phyloP scores from a whole-genome alignment of 2,888 invertebrate genomes.

The Habrosyne pyritoides region DNA sequence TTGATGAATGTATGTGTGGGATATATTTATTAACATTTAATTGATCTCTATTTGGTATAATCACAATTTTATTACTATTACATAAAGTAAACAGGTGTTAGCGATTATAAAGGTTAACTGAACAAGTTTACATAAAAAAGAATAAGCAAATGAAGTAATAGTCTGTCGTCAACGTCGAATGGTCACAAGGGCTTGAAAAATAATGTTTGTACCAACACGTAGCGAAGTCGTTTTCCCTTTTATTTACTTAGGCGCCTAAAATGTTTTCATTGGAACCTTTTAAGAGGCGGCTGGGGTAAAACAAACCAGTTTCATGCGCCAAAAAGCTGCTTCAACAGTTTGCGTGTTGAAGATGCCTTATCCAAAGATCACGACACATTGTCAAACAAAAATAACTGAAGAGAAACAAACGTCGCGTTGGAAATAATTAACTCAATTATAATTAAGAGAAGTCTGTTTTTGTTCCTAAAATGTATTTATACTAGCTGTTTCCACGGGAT shows the following conservation, averaged over 20 bases:
- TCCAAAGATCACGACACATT: not conserved
- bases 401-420: not conserved
- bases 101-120: not conserved
- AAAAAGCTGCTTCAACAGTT: conserved; percentile 15
- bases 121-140: not conserved
- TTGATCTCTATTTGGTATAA: not conserved
- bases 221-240: conserved; percentile 42
- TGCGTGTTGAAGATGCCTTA: not conserved
- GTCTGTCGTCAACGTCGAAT: conserved; percentile 17
- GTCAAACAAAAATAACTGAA: not conserved
- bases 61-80: not conserved
- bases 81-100: not conserved
- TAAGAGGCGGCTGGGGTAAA: conserved; percentile 23
- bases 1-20: not conserved
- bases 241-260: conserved; percentile 46
- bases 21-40: not conserved
- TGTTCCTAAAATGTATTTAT: not conserved
- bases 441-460: not conserved
- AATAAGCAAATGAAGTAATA: conserved; percentile 15
- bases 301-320: conserved; percentile 25
- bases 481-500: not conserved
- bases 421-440: not conserved
- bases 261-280: conserved; percentile 46
- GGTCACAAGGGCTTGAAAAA: conserved; percentile 12
- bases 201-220: conserved; percentile 18